Evolutionary conservation across 2,113 vertebrate genomes (phyloP).

Genomic region (Lophochroa leadbeateri): DNA sequence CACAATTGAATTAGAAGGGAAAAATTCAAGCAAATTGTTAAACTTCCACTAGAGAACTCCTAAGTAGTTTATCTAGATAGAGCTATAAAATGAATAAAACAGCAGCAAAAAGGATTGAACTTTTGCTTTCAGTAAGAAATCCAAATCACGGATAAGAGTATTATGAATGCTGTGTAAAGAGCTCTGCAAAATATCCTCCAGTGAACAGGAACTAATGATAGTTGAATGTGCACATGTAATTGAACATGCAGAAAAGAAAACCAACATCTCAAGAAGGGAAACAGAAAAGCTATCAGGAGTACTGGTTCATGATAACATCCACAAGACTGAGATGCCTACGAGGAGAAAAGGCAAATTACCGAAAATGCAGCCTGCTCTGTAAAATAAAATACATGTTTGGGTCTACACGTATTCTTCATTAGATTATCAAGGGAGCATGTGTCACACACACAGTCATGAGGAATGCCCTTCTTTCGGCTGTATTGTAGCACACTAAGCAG

Average conservation of each 20-base stretch:
- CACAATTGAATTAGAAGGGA: conserved; percentile 1
- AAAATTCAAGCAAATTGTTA: not conserved
- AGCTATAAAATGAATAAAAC: not conserved
- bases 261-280: conserved; percentile 23
- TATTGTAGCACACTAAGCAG: too few species aligned
- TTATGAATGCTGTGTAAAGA: conserved; percentile 23
- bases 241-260: conserved; percentile 32
- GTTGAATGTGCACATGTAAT: conserved; percentile 46
- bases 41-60: not conserved
- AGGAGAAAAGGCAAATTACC: not conserved
- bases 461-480: too few species aligned
- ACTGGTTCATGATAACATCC: not conserved
- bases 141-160: not conserved
- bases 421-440: conserved; percentile 25
- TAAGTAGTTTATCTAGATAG: not conserved
- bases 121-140: conserved; percentile 49
- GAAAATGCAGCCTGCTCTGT: not conserved
- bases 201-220: conserved; percentile 54
- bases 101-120: not conserved
- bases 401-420: not conserved
- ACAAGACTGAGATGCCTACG: not conserved
- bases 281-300: conserved; percentile 14
- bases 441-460: not conserved
- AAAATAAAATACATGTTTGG: conserved; percentile 27
- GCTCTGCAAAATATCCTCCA: conserved; percentile 22